phyloP scores from a whole-genome alignment of 2,113 vertebrate genomes.

The Lamprotornis superbus region DNA sequence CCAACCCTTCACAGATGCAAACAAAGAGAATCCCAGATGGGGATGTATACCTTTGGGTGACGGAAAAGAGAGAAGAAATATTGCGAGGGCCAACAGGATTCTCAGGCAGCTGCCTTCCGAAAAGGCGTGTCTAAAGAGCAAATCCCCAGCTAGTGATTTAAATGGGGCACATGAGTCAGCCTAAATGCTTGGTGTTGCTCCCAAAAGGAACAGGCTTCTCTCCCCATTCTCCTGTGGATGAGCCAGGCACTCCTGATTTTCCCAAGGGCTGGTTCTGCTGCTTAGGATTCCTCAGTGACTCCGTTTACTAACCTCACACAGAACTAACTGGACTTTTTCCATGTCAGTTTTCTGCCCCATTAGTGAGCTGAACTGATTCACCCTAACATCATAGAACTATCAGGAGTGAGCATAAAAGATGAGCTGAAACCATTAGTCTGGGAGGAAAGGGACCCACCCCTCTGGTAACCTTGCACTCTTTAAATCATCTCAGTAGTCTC shows the following conservation, averaged over 20 bases:
- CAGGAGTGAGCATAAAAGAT: not conserved
- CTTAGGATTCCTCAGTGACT: not conserved
- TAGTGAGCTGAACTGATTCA: not conserved
- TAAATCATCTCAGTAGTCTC: not conserved
- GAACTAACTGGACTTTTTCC: not conserved
- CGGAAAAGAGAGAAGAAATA: not conserved
- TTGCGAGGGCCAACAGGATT: not conserved
- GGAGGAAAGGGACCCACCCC: not conserved
- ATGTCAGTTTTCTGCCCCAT: not conserved
- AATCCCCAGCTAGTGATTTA: not conserved
- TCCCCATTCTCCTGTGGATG: not conserved
- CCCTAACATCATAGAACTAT: not conserved
- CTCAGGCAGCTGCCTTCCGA: fast-evolving
- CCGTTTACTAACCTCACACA: not conserved
- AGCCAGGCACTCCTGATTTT: not conserved
- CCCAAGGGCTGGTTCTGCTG: not conserved
- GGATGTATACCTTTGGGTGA: not conserved
- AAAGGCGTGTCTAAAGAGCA: not conserved
- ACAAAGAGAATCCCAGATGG: not conserved
- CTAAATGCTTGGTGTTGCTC: not conserved
- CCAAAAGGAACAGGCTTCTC: not conserved
- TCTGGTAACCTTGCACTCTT: not conserved
- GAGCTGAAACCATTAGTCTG: not conserved
- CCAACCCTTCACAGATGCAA: not conserved
- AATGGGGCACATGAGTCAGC: not conserved